A percentile compares a stretch with the other conserved stretches of the same genome.
phyloP scores from a whole-genome alignment of 2,797 vertebrate genomes.

The Molothrus aeneus region DNA sequence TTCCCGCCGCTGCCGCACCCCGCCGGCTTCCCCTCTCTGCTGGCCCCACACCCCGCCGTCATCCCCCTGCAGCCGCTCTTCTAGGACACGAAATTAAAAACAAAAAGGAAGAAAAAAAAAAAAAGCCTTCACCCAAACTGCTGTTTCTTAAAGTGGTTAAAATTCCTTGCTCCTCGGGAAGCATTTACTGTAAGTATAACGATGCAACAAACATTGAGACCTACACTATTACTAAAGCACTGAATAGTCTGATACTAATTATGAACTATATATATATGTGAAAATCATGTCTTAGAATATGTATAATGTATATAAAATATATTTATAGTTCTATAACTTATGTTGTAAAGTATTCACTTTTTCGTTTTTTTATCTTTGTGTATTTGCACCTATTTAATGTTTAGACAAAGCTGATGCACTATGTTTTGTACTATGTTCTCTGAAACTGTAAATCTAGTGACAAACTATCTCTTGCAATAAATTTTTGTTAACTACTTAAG shows the following conservation, averaged over 20 bases:
- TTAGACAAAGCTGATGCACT: slow-evolving; percentile 80
- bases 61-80: slow-evolving; percentile 86
- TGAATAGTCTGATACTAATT: slow-evolving; percentile 59
- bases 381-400: slow-evolving; percentile 81
- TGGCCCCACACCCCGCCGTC: slow-evolving; percentile 77
- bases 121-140: not conserved
- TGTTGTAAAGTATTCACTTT: slow-evolving; percentile 78
- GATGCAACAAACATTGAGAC: slow-evolving; percentile 66
- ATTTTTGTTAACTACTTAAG: slow-evolving; percentile 80
- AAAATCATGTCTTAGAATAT: slow-evolving; percentile 75
- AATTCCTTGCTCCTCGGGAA: not conserved
- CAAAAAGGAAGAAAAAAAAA: fast-evolving
- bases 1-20: slow-evolving; percentile 78
- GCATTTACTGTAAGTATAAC: slow-evolving; percentile 63
- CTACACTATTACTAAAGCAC: slow-evolving; percentile 71
- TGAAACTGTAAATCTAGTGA: slow-evolving; percentile 80
- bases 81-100: slow-evolving; percentile 17
- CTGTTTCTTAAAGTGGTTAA: not conserved
- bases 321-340: slow-evolving; percentile 81
- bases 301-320: slow-evolving; percentile 81
- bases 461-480: slow-evolving; percentile 82
- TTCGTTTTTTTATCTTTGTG: slow-evolving; percentile 78
- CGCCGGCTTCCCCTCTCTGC: slow-evolving; percentile 77
- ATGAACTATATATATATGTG: slow-evolving; percentile 40
- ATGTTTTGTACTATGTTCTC: slow-evolving; percentile 83